phyloP scores from a whole-genome alignment of 2,888 invertebrate species.

The Tortricodes alternella region DNA sequence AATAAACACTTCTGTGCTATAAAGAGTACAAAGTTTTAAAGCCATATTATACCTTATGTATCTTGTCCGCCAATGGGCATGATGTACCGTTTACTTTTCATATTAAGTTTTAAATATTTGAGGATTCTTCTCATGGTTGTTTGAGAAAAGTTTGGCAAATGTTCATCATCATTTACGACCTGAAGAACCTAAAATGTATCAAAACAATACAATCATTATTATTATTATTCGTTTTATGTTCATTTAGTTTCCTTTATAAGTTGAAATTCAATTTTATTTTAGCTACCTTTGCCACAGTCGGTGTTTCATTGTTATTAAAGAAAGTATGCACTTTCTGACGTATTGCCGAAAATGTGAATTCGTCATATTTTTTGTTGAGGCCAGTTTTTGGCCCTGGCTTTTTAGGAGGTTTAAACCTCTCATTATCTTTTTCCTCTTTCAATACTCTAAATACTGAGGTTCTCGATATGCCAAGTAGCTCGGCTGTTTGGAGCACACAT shows the following conservation, averaged over 20 bases:
- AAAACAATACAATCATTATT: no score
- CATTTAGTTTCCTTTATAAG: neutral
- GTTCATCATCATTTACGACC: slow-evolving; percentile 7
- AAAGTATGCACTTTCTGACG: neutral
- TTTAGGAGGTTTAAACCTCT: neutral
- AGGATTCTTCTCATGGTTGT: slow-evolving; percentile 8
- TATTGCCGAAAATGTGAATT: neutral
- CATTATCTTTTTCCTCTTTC: slow-evolving; percentile 7
- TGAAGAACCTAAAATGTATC: slow-evolving; percentile 14
- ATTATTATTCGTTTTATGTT: no score
- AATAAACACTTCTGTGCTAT: no score
- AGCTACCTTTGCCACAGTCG: slow-evolving; percentile 6
- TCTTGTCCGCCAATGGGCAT: slow-evolving; percentile 9
- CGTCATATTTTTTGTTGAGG: neutral
- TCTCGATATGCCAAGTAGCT: slow-evolving; percentile 3
- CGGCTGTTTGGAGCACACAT: slow-evolving; percentile 3
- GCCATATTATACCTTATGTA: no score
- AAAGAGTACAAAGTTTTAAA: no score
- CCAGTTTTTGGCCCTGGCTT: neutral
- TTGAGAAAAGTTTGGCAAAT: slow-evolving; percentile 9
- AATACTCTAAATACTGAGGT: slow-evolving; percentile 1
- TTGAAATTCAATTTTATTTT: neutral
- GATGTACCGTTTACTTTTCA: no score
- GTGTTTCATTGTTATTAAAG: slow-evolving; percentile 5
- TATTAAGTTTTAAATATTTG: slow-evolving; percentile 8